phyloP scores from a whole-genome alignment of 64 coral and sea anemone genomes.

The Dendrophyllia cribrosa region DNA sequence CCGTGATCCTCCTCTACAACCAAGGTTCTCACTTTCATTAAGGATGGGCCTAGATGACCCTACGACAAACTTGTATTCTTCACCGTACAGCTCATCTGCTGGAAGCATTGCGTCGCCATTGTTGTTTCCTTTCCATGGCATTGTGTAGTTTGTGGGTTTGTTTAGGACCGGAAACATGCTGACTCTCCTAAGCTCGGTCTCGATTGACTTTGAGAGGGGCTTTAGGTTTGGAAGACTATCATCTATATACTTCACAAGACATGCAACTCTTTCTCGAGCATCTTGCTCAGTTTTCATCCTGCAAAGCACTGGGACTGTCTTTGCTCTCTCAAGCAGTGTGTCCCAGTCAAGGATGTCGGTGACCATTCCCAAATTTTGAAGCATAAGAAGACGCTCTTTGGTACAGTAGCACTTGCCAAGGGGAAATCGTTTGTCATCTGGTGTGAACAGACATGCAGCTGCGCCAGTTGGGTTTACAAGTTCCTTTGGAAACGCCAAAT shows the following conservation, averaged over 20 bases:
- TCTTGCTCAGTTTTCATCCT: neutral
- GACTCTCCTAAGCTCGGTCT: constrained; percentile 1
- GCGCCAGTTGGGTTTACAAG: constrained; percentile 63
- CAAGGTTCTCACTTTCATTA: constrained; percentile 64
- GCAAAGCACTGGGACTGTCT: constrained; percentile 41
- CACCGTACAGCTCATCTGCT: constrained; percentile 63
- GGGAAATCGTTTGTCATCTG: constrained; percentile 73
- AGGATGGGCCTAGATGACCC: constrained; percentile 62
- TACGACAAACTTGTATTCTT: constrained; percentile 36
- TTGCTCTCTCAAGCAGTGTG: constrained; percentile 54
- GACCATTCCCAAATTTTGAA: constrained; percentile 75
- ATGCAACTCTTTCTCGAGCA: constrained; percentile 37
- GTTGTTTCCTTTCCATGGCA: constrained; percentile 72
- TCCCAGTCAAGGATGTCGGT: constrained; percentile 70
- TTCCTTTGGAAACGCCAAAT: constrained; percentile 52
- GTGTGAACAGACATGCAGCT: constrained; percentile 67
- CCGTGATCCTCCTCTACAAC: constrained; percentile 53
- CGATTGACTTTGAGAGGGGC: neutral
- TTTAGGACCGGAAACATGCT: constrained; percentile 71
- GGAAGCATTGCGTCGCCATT: constrained; percentile 17
- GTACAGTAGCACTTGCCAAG: constrained; percentile 57
- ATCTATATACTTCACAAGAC: constrained; percentile 70
- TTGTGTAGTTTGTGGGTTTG: constrained; percentile 38
- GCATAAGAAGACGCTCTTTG: constrained; percentile 54
- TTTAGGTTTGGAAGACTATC: neutral